Evolutionary conservation across 2,113 vertebrate species (phyloP).

Genomic region (Semnornis frantzii): DNA sequence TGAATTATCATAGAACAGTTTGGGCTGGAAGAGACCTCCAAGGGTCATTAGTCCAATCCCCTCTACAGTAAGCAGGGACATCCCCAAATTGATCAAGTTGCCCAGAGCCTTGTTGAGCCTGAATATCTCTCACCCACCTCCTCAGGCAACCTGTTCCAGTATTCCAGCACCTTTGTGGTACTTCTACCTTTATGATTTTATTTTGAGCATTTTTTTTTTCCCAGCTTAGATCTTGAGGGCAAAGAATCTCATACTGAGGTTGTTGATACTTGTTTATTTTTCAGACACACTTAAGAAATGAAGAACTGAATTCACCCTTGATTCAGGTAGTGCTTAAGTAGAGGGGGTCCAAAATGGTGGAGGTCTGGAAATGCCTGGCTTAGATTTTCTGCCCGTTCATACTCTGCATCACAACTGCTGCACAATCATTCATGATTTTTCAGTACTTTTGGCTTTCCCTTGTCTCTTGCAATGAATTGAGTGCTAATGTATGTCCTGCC

Average conservation of each 20-base stretch:
- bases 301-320: neutral
- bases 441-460: neutral
- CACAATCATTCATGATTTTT: conserved; percentile 4
- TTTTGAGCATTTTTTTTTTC: neutral
- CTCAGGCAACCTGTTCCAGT: too few relatives aligned
- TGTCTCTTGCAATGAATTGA: neutral
- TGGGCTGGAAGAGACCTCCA: too few relatives aligned
- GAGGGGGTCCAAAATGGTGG: neutral
- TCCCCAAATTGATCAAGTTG: too few relatives aligned
- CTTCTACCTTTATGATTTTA: neutral
- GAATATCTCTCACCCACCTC: too few relatives aligned
- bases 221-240: neutral
- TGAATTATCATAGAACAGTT: neutral
- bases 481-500: neutral
- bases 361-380: neutral
- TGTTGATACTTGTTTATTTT: neutral
- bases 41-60: too few relatives aligned
- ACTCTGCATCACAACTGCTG: neutral
- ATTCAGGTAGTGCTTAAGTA: neutral
- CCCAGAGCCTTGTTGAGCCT: too few relatives aligned
- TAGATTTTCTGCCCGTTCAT: neutral
- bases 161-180: neutral
- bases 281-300: neutral
- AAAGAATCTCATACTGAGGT: neutral
- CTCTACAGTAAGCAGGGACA: too few relatives aligned